phyloP scores from a whole-genome alignment of 2,888 invertebrate species.

The Agrypnus murinus region DNA sequence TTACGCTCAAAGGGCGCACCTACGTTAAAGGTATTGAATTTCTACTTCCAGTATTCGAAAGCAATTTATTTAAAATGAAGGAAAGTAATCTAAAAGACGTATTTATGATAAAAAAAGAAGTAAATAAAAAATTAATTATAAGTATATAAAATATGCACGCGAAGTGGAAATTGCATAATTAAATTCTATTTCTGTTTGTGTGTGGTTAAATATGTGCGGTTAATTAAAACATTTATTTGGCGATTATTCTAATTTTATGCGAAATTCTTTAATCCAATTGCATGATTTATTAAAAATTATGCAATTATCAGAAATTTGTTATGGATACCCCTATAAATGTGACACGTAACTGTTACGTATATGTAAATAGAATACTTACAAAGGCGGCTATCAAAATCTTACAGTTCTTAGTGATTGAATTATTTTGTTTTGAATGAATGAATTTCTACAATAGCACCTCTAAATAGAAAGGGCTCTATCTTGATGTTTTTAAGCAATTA shows the following conservation, averaged over 20 bases:
- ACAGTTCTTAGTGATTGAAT: no score
- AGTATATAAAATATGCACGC: background rate
- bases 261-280: background rate
- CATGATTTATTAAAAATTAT: background rate
- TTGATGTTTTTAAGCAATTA: no score
- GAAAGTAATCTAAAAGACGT: background rate
- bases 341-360: no score
- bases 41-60: background rate
- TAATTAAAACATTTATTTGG: slow-evolving; percentile 11
- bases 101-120: background rate
- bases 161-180: slow-evolving; percentile 8
- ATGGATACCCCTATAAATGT: no score
- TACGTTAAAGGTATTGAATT: background rate
- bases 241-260: background rate
- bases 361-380: no score
- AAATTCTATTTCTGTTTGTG: background rate
- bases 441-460: no score
- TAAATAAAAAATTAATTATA: slow-evolving; percentile 21
- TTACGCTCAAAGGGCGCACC: background rate
- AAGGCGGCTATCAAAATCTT: no score
- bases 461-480: no score
- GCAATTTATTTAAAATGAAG: background rate
- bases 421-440: no score
- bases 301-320: no score
- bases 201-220: background rate